Evolutionary conservation across 2,113 vertebrate genomes (phyloP).

Genomic region (Theristicus caerulescens): DNA sequence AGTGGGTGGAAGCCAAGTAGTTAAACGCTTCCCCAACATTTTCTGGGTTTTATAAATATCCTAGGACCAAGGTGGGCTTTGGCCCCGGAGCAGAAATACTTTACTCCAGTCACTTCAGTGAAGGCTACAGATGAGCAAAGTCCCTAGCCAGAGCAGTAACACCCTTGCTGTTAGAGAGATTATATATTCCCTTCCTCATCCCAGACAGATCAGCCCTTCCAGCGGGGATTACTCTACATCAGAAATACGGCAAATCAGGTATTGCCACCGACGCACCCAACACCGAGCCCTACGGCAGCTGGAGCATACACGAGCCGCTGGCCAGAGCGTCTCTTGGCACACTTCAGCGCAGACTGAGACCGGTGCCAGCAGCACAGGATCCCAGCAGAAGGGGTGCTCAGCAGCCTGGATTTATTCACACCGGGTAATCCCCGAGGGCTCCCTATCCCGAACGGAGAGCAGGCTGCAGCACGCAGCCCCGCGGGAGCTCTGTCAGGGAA

Average conservation of each 20-base stretch:
- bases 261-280: not conserved
- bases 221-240: not conserved
- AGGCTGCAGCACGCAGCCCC: not conserved
- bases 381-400: not conserved
- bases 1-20: not conserved
- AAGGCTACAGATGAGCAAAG: not conserved
- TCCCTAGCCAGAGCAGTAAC: not conserved
- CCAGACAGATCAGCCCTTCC: not conserved
- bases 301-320: not conserved
- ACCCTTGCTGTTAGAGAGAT: not conserved
- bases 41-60: not conserved
- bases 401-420: not conserved
- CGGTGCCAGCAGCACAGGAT: not conserved
- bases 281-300: not conserved
- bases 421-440: not conserved
- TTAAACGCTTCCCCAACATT: not conserved
- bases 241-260: not conserved
- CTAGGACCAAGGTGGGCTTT: not conserved
- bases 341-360: fast-evolving
- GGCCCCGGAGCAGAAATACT: not conserved
- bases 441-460: too few relatives aligned
- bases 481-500: not conserved
- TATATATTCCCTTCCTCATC: not conserved
- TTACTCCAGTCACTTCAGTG: not conserved
- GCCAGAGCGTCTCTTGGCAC: not conserved